Base-by-base conservation (phyloP, 2,113 vertebrate species). In the Haliaeetus leucogaster region DNA sequence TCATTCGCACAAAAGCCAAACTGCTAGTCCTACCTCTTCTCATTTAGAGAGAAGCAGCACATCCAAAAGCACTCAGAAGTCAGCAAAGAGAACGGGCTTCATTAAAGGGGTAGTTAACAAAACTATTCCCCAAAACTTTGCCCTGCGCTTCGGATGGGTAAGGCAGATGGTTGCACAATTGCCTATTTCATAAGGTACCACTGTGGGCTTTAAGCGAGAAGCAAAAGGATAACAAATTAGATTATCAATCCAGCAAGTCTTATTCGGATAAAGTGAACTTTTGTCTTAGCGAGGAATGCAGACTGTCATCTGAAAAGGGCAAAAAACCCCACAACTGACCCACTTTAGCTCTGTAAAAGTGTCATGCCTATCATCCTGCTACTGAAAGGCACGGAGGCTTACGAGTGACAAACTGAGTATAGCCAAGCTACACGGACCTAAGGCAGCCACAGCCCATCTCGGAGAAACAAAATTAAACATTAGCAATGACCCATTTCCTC, bases 401-500 rank as follows among this genome's bases (percentile, higher is more conserved):
- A 15, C 0, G 5, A 68, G 30, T 34, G 68, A n/a, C 45, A 63
- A 90, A 58, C 0, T 1, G 29, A 83, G 27, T 0, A 6, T 2
- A 66, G 15, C 29, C 0, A 0, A 84, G 38, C 65, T n/a, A 7
- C 8, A 0, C 0, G 3, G 72, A 77, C 50, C 67, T 34, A 9
- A 43, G 29, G 59, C 67, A 81, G 71, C 26, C 56, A 15, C 55
- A 86, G 62, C 74, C 34, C 32, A 11, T 58, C 32, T 61, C 7
- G 0, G 58, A 40, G 84, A 65, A 93, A 68, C 30, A 62, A 82
- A 92, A 93, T 79, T 55, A 85, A 97, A 72, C 78, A 73, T 91
- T 66, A 95, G 76, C 92, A 70, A 48, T 63, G 91, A 90, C 88
- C 88, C 81, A 52, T 80, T 90, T 87, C 93, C 53, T 79, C 25